A percentile compares a stretch with the other conserved stretches of the same genome.
Conservation (phyloP, 2,113 vertebrate species). For the Grus americana region DNA sequence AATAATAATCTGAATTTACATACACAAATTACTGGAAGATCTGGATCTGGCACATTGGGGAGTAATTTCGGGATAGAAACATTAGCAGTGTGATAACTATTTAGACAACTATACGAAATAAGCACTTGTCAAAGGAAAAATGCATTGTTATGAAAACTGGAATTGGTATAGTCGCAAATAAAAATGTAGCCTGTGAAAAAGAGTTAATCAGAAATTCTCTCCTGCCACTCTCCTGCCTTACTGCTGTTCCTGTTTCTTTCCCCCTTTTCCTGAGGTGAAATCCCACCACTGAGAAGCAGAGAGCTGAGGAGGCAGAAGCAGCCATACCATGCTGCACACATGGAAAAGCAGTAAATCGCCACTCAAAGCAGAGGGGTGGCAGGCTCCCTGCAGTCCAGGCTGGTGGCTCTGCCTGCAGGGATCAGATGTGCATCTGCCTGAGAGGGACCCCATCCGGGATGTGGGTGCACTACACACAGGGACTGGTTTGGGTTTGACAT, state of each 20-base stretch:
- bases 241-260: background rate
- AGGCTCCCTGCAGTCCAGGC: background rate
- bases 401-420: background rate
- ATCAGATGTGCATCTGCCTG: accelerated
- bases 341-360: background rate
- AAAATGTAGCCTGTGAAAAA: background rate
- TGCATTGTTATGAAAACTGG: slow-evolving; percentile 18
- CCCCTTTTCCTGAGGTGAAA: background rate
- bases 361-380: background rate
- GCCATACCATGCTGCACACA: background rate
- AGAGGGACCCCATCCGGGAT: background rate
- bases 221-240: background rate
- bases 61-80: slow-evolving; percentile 33
- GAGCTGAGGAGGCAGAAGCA: background rate
- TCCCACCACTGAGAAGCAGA: background rate
- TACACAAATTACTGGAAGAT: slow-evolving; percentile 55
- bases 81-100: slow-evolving; percentile 36
- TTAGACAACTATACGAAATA: slow-evolving; percentile 38
- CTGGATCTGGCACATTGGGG: slow-evolving; percentile 3
- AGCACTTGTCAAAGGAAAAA: slow-evolving; percentile 43
- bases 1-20: slow-evolving; percentile 53
- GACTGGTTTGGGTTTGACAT: accelerated
- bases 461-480: background rate
- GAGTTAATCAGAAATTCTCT: background rate
- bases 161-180: background rate